Conservation (phyloP, 92 coral and sea anemone species). For the Epizoanthus scotinus region DNA sequence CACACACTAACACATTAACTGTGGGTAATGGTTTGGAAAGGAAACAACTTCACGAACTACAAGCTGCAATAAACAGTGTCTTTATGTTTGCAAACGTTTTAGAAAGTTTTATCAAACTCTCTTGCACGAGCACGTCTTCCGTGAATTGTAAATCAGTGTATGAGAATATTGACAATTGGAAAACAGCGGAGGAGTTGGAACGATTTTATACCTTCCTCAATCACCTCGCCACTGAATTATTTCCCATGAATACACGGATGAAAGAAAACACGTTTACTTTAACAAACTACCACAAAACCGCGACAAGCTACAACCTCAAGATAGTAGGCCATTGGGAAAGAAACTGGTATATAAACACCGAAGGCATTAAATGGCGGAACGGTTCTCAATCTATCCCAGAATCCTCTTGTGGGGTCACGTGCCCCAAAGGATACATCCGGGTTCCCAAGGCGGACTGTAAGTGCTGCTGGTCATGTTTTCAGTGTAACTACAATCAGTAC, state of each 20-base stretch:
- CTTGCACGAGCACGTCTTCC: constrained; percentile 43
- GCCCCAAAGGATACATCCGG: constrained; percentile 75
- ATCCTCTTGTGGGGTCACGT: constrained; percentile 67
- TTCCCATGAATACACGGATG: constrained; percentile 40
- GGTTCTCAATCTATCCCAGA: constrained; percentile 44
- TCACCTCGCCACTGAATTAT: constrained; percentile 29
- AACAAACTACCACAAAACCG: constrained; percentile 51
- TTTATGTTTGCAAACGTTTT: constrained; percentile 57
- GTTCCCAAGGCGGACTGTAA: constrained; percentile 56
- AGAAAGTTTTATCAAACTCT: constrained; percentile 25
- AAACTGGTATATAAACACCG: constrained; percentile 67
- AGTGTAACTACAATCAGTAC: constrained; percentile 77
- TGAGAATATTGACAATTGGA: constrained; percentile 19
- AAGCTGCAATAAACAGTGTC: constrained; percentile 69
- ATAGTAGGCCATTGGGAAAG: constrained; percentile 80
- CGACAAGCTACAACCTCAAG: constrained; percentile 22
- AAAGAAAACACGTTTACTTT: constrained; percentile 73
- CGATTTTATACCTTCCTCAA: constrained; percentile 17
- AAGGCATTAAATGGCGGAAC: constrained; percentile 57
- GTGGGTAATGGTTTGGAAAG: neutral
- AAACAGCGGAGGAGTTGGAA: constrained; percentile 36
- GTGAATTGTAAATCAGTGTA: constrained; percentile 10
- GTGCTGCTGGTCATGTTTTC: constrained; percentile 85
- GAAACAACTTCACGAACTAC: constrained; percentile 46
- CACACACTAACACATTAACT: neutral